phyloP scores from a whole-genome alignment of 2,888 invertebrate genomes.

The Habrosyne pyritoides region DNA sequence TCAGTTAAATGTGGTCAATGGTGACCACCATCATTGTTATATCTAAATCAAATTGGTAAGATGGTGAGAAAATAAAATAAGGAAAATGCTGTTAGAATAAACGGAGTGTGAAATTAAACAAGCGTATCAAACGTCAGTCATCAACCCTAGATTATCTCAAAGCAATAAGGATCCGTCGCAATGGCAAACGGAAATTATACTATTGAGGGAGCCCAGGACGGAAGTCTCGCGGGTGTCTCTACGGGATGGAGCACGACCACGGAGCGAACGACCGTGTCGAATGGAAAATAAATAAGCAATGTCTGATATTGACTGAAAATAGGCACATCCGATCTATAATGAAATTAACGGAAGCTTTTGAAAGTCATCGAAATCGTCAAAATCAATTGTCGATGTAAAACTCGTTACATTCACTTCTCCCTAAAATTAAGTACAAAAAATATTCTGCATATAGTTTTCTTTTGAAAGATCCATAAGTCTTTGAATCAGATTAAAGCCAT shows the following conservation, averaged over 20 bases:
- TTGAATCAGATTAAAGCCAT: background rate
- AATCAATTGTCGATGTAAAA: background rate
- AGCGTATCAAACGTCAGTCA: constrained; percentile 33
- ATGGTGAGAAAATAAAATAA: too few relatives aligned
- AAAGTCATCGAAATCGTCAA: background rate
- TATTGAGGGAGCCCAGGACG: constrained; percentile 56
- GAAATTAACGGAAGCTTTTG: background rate
- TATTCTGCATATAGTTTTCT: too few relatives aligned
- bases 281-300: constrained; percentile 32
- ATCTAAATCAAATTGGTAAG: too few relatives aligned
- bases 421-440: too few relatives aligned
- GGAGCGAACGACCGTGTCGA: constrained; percentile 24
- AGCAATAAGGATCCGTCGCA: constrained; percentile 46
- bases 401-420: too few relatives aligned
- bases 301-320: constrained; percentile 11
- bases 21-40: too few relatives aligned
- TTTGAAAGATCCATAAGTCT: too few relatives aligned
- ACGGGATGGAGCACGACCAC: constrained; percentile 20
- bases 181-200: constrained; percentile 62
- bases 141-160: constrained; percentile 29
- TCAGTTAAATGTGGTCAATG: too few relatives aligned
- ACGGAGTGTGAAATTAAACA: constrained; percentile 35
- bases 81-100: constrained; percentile 10
- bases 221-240: constrained; percentile 52
- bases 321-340: background rate